Conservation (phyloP, 2,888 invertebrate genomes). For the Meganola albula region DNA sequence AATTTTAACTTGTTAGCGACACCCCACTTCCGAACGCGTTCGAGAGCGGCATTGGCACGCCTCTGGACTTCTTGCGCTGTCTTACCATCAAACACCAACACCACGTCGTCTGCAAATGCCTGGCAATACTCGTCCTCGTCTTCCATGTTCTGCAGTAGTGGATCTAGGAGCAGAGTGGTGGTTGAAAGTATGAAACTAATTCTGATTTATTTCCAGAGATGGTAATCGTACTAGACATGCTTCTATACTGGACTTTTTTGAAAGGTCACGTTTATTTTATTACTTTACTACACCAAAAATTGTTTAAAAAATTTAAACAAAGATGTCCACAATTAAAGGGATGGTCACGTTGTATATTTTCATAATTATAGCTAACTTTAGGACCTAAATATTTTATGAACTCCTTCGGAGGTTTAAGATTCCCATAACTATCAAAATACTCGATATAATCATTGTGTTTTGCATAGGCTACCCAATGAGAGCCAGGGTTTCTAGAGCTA, state of each 20-base stretch:
- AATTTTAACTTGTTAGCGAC: too few relatives aligned
- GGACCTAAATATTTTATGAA: not conserved
- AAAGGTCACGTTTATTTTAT: slow-evolving; percentile 5
- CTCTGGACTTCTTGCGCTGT: too few relatives aligned
- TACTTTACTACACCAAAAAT: slow-evolving; percentile 7
- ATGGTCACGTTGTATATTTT: slow-evolving; percentile 12
- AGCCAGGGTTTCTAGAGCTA: too few relatives aligned
- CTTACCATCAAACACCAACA: too few relatives aligned
- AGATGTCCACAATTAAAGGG: slow-evolving; percentile 30
- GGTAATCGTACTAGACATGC: slow-evolving; percentile 13
- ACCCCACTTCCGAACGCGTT: too few relatives aligned
- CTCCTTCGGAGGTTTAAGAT: slow-evolving; percentile 1
- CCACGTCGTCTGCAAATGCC: too few relatives aligned
- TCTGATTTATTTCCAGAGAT: slow-evolving; percentile 13
- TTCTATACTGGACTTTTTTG: slow-evolving; percentile 4
- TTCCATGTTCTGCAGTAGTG: too few relatives aligned
- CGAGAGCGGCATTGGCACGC: too few relatives aligned
- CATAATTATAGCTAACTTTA: not conserved
- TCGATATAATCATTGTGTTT: too few relatives aligned
- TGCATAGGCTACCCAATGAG: too few relatives aligned
- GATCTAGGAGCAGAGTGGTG: too few relatives aligned
- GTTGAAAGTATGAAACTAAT: slow-evolving; percentile 13
- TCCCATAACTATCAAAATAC: slow-evolving; percentile 4
- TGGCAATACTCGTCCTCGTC: too few relatives aligned
- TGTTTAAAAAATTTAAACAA: slow-evolving; percentile 29